Evolutionary conservation across 2,113 vertebrate genomes (phyloP), one percentile per base, ranked within the genome.

Genomic region (Rhabdornis inornatus): DNA sequence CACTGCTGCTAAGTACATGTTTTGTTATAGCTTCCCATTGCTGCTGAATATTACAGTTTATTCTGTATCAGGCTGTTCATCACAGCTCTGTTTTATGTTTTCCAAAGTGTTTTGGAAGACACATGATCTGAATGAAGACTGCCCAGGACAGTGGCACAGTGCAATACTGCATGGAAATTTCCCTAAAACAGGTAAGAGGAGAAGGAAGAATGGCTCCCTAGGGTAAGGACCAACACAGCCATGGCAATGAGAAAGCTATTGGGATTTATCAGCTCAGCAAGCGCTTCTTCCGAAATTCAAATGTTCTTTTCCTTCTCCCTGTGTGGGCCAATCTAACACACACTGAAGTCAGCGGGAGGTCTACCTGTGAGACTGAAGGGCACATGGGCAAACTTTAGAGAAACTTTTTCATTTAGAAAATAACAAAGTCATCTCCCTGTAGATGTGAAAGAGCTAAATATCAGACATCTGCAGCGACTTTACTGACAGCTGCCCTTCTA

Each of bases 241-340:
- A 55, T 4, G 24, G 12, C 77, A 55, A 20, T 27, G 15, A 69
- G 35, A 74, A 86, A 61, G 22, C 23, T 27, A 9, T 1, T 40
- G n/a, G 53, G 31, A 83, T 86, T 64, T 61, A 56, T 52, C 61
- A 68, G 49, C 52, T 56, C 39, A 70, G 59, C 15, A 15, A 59
- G 9, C 5, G 4, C 76, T 70, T 40, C 53, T 57, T 59, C 69
- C 47, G 69, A 69, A 86, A 93, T 70, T 39, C 27, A 5, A 83
- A 81, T 50, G 31, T 45, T 65, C 37, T 61, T 75, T n/a, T 40
- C 42, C 37, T 85, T 87, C 45, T 88, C 37, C 53, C 28, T 61
- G 13, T 20, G n/a, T 8, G 50, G n/a, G 68, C 20, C 4, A 1
- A 52, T n/a, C 60, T 21, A 60, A 49, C 0, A 0, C 45, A 66